Evolutionary conservation across 1,140 invertebrate genomes (phyloP).

Genomic region (Camponotus vicinus): DNA sequence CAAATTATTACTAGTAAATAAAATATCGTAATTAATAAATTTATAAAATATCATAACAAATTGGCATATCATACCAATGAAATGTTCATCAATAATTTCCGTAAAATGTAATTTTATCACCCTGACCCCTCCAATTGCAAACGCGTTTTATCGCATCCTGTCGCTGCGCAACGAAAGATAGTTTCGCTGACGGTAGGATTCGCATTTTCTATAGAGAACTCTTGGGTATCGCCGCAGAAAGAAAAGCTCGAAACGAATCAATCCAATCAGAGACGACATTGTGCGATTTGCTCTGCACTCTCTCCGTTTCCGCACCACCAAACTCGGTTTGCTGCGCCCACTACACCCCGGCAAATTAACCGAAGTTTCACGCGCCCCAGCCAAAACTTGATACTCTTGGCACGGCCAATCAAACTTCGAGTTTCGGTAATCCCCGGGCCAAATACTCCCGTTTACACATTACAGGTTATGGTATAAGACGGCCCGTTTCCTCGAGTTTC

Average conservation of each 20-base stretch:
- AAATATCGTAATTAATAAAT: conserved; percentile 40
- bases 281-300: conserved; percentile 14
- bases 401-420: conserved; percentile 85
- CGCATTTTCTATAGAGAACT: not conserved
- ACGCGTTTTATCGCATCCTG: conserved; percentile 18
- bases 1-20: conserved; percentile 30
- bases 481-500: conserved; percentile 77
- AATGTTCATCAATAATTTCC: conserved; percentile 30
- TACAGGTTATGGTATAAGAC: conserved; percentile 79
- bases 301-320: conserved; percentile 8
- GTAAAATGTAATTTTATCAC: conserved; percentile 20
- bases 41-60: conserved; percentile 31
- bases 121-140: conserved; percentile 1
- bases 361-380: conserved; percentile 77
- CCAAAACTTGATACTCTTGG: conserved; percentile 84
- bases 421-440: conserved; percentile 81
- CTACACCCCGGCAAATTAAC: conserved; percentile 62
- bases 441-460: conserved; percentile 82
- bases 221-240: not conserved
- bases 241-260: conserved; percentile 40
- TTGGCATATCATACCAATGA: conserved; percentile 1
- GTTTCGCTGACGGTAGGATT: not conserved
- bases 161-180: not conserved
- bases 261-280: conserved; percentile 62
- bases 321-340: conserved; percentile 41